Base-by-base conservation (phyloP, 2,113 vertebrate genomes). In the Carassius gibelio region DNA sequence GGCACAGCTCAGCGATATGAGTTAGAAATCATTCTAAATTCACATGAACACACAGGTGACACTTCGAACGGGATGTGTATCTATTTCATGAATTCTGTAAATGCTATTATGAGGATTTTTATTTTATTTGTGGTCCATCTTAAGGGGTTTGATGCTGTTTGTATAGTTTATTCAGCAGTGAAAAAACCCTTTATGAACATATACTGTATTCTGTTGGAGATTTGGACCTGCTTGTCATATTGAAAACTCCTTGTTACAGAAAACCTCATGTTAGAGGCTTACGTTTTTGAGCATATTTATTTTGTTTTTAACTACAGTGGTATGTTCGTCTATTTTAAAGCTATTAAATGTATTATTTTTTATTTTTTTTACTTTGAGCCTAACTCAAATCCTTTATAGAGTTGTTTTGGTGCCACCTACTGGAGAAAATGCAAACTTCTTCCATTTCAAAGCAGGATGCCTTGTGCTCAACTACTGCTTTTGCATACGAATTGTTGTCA, bases 241-340 rank as follows among this genome's bases (percentile, higher is more conserved):
- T 80, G 10, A 72, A 42, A 80, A 74, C 34, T 48, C 61, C 3
- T 68, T 17, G 36, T 59, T 23, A 84, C 57, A 77, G 15, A n/a
- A 84, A 68, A 19, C 21, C 74, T 59, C 11, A 61, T 21, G 14
- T 21, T 3, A 26, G 71, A 84, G 50, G 77, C 3, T 34, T 30
- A 30, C 69, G 50, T 68, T 84, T 52, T 78, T 62, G 57, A 72
- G 55, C 23, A 85, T 90, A 89, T 91, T 90, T 90, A 88, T 90
- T 88, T 88, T 64, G 34, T 86, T 77, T 83, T 83, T 55, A 82
- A 8, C 45, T 26, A 62, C 69, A 84, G 42, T 88, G 23, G 50
- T n/a, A 4, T 5, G 8, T 68, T 64, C 4, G 9, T 74, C 38
- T 23, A 23, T 52, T 62, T 57, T 50, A 81, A 75, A 62, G 71